Base-by-base conservation (phyloP, 2,113 vertebrate genomes). In the Panthera leo region DNA sequence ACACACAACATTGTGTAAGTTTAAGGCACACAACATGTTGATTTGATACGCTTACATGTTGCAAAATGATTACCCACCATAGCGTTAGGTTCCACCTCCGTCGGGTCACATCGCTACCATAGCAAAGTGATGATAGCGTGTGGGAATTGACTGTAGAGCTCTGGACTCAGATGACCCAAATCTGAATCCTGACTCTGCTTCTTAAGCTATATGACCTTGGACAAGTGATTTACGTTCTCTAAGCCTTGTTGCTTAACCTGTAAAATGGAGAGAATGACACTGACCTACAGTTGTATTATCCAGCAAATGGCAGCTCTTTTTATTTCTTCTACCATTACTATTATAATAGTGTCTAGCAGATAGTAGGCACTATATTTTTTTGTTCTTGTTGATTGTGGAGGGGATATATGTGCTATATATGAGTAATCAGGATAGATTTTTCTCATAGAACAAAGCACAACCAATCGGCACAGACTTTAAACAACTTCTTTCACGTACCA, bases 401-500 rank as follows among this genome's bases (percentile, higher is more conserved):
- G 12, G 29, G 11, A 67, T 78, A 2, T 29, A 34, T 34, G 8
- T 82, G 19, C 8, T 29, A 39, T 19, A 39, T 91, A 7, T 19
- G 95, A n/a, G 94, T 31, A 85, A 18, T 39, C 82, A 31, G 85
- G 39, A 75, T 61, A 89, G 95, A 19, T 55, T 84, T 84, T 95
- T 92, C 23, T 11, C 63, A n/a, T 16, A 55, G 7, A 3, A 79
- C 85, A 95, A 96, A 85, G 7, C 67, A 45, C 79, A 97, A 11
- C 63, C 84, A 86, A 96, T 7, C 12, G 68, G 45, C 31, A 85
- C 19, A 10, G 4, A 10, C 12, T 87, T 97, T 78, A 51, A 92
- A 70, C 29, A 96, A 97, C 78, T 94, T 94, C 39, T 31, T 93
- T 78, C 82, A 89, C 29, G 34, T 36, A 83, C 85, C 51, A n/a